Evolutionary conservation across 2,797 vertebrate species (phyloP).

Genomic region (Sebastes flavidus): DNA sequence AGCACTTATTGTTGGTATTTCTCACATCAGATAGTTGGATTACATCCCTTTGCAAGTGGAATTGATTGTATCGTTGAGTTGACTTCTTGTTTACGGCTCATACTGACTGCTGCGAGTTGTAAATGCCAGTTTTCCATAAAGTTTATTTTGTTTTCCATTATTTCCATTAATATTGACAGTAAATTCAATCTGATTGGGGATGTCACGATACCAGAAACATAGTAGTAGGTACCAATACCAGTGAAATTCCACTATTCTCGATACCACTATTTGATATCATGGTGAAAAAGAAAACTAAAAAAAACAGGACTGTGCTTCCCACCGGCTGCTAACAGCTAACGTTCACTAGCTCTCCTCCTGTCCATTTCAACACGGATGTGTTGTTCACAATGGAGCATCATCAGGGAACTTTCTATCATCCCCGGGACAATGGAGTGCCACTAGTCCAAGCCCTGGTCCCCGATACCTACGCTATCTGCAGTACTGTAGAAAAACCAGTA

Average conservation of each 20-base stretch:
- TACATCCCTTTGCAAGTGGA: neutral
- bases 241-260: too few species aligned
- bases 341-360: neutral
- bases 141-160: neutral
- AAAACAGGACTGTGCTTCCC: neutral
- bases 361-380: neutral
- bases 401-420: neutral
- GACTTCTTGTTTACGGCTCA: neutral
- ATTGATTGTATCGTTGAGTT: neutral
- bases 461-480: too few species aligned
- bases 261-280: too few species aligned
- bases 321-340: neutral
- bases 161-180: neutral
- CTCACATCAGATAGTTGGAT: neutral
- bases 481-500: neutral
- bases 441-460: neutral
- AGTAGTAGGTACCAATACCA: too few species aligned
- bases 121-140: neutral
- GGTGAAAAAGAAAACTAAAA: too few species aligned
- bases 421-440: neutral
- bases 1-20: neutral
- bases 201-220: neutral
- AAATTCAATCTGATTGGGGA: neutral
- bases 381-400: neutral
- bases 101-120: neutral